These are phyloP conservation scores for Chionis minor DNA, from an alignment of 2,113 vertebrate genomes.

Conservation along the genomic window DNA sequence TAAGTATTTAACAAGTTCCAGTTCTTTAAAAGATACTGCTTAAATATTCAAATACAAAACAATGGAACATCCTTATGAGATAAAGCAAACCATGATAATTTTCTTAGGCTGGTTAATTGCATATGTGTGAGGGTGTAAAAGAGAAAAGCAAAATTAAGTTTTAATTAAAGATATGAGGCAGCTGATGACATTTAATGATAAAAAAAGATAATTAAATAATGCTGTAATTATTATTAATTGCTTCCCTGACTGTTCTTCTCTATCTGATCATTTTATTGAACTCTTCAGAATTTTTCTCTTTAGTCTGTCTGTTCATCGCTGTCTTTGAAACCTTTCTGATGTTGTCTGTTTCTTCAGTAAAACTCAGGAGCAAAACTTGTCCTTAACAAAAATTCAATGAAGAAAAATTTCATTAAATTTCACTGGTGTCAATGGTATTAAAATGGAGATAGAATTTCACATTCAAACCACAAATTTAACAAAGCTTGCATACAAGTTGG, in stretches of 20 bases:
- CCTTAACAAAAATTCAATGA: background rate
- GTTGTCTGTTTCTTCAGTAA: background rate
- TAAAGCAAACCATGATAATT: background rate
- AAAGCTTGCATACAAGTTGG: fast-evolving
- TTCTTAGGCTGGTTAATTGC: background rate
- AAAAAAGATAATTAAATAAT: constrained; percentile 29
- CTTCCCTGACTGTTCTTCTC: background rate
- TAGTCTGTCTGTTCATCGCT: background rate
- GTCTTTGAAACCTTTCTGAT: background rate
- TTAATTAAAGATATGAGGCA: constrained; percentile 26
- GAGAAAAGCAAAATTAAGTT: background rate
- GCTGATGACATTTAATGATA: background rate
- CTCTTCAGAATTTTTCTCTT: background rate
- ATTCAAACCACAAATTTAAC: background rate
- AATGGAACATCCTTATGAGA: background rate
- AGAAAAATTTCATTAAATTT: constrained; percentile 5
- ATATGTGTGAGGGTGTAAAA: background rate
- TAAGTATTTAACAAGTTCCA: background rate
- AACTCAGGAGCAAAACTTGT: background rate
- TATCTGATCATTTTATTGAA: background rate
- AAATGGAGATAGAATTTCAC: background rate
- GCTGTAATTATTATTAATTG: constrained; percentile 38
- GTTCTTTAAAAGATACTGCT: background rate
- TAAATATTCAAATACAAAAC: background rate
- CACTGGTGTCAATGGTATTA: background rate